phyloP scores from a whole-genome alignment of 2,888 invertebrate genomes.

The Eubasilissa splendida region DNA sequence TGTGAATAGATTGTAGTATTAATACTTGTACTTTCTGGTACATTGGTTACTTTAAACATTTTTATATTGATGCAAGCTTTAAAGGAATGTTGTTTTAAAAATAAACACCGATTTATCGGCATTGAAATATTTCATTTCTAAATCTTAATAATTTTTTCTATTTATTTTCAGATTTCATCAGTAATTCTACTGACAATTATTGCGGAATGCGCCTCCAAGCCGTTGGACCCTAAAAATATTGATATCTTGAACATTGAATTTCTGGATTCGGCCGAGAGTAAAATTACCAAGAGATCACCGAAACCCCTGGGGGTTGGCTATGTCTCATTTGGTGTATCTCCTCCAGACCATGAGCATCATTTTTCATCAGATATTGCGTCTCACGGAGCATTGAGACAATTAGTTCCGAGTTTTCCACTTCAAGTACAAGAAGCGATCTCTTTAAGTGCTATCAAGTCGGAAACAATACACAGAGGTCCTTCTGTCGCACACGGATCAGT shows the following conservation, averaged over 20 bases:
- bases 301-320: constrained; percentile 42
- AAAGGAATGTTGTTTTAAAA: no score
- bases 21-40: no score
- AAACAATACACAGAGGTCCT: constrained; percentile 44
- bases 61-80: no score
- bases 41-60: no score
- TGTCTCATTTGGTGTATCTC: constrained; percentile 35
- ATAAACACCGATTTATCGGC: no score
- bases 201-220: constrained; percentile 13
- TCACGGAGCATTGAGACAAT: not conserved
- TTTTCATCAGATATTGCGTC: not conserved
- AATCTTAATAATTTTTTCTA: not conserved
- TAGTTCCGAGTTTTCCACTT: constrained; percentile 11
- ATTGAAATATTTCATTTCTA: no score
- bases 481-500: constrained; percentile 43
- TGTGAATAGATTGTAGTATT: no score
- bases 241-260: not conserved
- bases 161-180: constrained; percentile 32
- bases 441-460: constrained; percentile 22
- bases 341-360: not conserved
- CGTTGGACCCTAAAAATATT: constrained; percentile 8
- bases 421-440: constrained; percentile 29
- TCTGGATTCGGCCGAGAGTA: not conserved
- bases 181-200: constrained; percentile 23
- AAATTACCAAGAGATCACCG: constrained; percentile 43